Conservation (phyloP, 2,113 vertebrate species). For the Mormyrus iriodes region DNA sequence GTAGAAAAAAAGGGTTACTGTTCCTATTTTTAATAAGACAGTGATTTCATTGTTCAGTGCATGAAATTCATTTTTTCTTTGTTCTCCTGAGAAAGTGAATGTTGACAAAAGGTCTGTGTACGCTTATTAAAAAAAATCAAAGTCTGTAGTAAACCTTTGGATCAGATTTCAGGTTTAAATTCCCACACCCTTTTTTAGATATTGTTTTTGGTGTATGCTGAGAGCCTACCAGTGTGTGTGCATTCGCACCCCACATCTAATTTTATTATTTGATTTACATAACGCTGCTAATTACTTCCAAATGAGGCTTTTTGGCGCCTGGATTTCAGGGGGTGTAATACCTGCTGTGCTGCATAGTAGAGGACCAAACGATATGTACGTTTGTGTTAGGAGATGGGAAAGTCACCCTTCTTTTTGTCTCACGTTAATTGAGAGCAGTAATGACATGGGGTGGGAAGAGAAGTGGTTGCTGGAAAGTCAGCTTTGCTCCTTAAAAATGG, state of each 20-base stretch:
- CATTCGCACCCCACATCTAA: no score
- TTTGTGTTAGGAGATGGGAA: background rate
- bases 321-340: background rate
- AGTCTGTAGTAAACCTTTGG: background rate
- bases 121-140: background rate
- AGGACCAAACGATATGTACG: background rate
- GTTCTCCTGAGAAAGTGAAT: background rate
- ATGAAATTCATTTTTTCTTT: background rate
- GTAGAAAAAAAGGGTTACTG: constrained; percentile 18
- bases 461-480: background rate
- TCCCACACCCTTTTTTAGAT: background rate
- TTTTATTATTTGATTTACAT: no score
- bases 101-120: background rate
- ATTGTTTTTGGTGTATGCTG: background rate
- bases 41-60: background rate
- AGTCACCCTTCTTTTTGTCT: background rate
- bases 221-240: no score
- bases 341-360: background rate
- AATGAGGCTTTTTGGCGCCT: background rate
- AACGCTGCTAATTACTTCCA: background rate
- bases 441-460: background rate
- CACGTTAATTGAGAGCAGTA: background rate
- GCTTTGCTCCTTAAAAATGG: background rate
- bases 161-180: background rate
- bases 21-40: background rate